Conservation (phyloP, 2,113 vertebrate genomes). For the Myrmecobius fasciatus region DNA sequence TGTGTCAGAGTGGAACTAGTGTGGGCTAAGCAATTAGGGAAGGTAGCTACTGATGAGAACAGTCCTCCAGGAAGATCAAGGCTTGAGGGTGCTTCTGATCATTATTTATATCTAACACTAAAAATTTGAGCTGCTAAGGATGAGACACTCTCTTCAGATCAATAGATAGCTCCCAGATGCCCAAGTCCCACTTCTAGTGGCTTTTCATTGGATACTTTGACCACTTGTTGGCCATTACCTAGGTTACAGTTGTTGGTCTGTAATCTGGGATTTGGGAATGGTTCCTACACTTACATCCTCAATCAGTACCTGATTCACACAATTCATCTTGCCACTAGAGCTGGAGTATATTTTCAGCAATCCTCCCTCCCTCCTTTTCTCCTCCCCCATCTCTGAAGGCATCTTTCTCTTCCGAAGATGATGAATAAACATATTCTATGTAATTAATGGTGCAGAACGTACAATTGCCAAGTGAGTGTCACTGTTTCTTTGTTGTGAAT, state of each 20-base stretch:
- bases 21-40: not conserved
- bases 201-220: not conserved
- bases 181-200: not conserved
- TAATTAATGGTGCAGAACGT: not conserved
- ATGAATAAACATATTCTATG: constrained; percentile 6
- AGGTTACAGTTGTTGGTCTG: not conserved
- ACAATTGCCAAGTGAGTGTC: not conserved
- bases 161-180: not conserved
- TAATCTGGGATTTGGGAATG: not conserved
- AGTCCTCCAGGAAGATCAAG: not conserved
- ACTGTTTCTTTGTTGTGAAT: constrained; percentile 1
- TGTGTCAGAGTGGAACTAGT: not conserved
- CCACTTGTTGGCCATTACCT: not conserved
- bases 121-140: not conserved
- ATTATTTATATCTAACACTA: not conserved
- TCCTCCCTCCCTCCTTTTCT: not conserved
- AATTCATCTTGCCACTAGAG: not conserved
- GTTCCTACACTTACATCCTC: not conserved
- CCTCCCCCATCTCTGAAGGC: not conserved
- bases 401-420: not conserved
- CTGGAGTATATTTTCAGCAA: not conserved
- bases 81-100: not conserved
- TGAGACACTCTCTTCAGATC: not conserved
- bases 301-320: not conserved
- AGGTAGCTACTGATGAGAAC: not conserved